Evolutionary conservation across 2,797 vertebrate species (phyloP).

Genomic region (Oophaga sylvatica): DNA sequence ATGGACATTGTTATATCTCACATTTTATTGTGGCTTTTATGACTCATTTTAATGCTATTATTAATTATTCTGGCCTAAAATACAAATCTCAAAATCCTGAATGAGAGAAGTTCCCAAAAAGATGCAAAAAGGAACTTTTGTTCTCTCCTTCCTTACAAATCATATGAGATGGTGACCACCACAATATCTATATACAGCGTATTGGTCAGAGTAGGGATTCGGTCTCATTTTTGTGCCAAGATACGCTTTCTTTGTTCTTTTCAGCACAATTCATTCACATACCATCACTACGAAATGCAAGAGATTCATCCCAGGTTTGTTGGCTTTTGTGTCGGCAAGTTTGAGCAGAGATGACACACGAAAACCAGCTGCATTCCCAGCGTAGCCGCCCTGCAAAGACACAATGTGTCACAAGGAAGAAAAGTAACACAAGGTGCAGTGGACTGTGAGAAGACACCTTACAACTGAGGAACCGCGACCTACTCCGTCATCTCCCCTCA

Average conservation of each 20-base stretch:
- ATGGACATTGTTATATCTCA: background rate
- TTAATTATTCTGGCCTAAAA: background rate
- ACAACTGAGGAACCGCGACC: background rate
- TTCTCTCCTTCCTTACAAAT: background rate
- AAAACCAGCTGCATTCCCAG: conserved; percentile 81
- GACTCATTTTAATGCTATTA: background rate
- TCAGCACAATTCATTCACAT: conserved; percentile 58
- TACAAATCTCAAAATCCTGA: background rate
- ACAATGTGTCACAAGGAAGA: background rate
- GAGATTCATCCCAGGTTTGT: conserved; percentile 85
- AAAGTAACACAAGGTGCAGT: background rate
- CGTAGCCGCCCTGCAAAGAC: conserved; percentile 79
- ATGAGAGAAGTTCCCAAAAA: background rate
- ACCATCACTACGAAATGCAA: conserved; percentile 88
- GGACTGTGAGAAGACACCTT: conserved; percentile 12
- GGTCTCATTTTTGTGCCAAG: background rate
- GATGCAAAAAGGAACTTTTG: background rate
- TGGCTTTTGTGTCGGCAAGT: conserved; percentile 82
- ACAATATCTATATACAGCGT: background rate
- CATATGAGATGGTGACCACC: background rate
- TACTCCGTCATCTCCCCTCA: background rate
- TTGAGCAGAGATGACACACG: conserved; percentile 81
- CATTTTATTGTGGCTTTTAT: background rate
- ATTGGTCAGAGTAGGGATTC: background rate
- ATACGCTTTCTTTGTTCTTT: background rate